A percentile compares a stretch with the other conserved stretches of the same genome.
Conservation (phyloP, 2,113 vertebrate species). For the Tragelaphus buxtoni region DNA sequence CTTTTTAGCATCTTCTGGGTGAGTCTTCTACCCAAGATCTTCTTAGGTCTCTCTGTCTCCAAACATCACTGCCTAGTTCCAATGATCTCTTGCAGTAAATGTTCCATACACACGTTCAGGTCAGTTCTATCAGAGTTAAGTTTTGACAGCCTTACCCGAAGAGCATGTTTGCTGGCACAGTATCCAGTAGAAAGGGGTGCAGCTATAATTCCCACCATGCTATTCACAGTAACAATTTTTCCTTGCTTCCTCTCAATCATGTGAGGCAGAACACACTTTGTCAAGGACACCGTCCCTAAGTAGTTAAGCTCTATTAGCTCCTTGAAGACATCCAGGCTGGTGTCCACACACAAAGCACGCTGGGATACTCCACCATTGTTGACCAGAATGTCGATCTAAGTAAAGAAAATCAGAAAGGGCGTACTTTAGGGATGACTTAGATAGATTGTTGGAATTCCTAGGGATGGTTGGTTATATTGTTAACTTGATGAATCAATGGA, state of each 20-base stretch:
- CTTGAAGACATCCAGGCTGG: constrained; percentile 87
- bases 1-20: background rate
- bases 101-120: background rate
- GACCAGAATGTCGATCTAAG: constrained; percentile 91
- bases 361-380: constrained; percentile 94
- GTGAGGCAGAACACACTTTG: constrained; percentile 91
- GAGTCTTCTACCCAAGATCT: background rate
- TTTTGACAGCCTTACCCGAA: constrained; percentile 83
- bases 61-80: background rate
- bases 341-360: constrained; percentile 88
- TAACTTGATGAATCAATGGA: background rate
- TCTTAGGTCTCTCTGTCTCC: background rate
- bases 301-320: constrained; percentile 93
- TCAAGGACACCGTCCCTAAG: constrained; percentile 92
- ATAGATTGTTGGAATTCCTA: background rate
- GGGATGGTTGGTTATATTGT: background rate
- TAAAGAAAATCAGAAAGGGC: constrained; percentile 38
- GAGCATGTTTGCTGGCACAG: constrained; percentile 93
- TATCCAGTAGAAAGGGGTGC: constrained; percentile 89
- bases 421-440: background rate
- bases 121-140: background rate
- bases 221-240: constrained; percentile 91
- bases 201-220: constrained; percentile 85
- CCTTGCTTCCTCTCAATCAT: constrained; percentile 88
- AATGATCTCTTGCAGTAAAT: background rate